Conservation (phyloP, 2,113 vertebrate species). For the Vicugna pacos region DNA sequence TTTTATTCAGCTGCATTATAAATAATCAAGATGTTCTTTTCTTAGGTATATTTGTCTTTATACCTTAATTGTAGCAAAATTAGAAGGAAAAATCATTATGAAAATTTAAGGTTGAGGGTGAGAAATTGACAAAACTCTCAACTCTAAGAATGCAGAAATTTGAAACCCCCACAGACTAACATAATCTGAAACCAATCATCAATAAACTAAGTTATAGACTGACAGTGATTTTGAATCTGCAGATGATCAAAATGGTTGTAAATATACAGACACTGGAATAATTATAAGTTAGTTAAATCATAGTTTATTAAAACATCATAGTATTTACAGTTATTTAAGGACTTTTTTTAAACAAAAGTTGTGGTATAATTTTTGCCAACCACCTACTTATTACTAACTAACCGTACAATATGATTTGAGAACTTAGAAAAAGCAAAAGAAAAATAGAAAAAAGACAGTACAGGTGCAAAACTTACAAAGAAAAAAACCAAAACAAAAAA, state of each 20-base stretch:
- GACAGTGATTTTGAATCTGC: background rate
- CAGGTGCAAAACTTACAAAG: background rate
- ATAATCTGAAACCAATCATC: background rate
- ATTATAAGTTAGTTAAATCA: slow-evolving; percentile 5
- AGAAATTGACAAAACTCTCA: background rate
- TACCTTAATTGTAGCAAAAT: background rate
- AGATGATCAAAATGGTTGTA: background rate
- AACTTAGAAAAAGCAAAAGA: background rate
- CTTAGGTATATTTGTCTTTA: background rate
- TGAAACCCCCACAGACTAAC: background rate
- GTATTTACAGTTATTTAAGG: background rate
- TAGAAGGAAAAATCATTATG: background rate
- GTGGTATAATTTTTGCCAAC: background rate
- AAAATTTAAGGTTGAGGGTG: background rate
- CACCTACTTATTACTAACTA: background rate
- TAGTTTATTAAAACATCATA: background rate
- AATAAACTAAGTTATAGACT: background rate
- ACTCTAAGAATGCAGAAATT: slow-evolving; percentile 7
- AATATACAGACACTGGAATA: background rate
- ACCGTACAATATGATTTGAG: background rate
- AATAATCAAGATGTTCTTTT: background rate
- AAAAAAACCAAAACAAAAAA: background rate
- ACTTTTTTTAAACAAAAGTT: background rate
- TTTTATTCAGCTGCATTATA: background rate
- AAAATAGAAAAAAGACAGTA: background rate